Evolutionary conservation across 1,140 invertebrate species (phyloP).

Genomic region (Aphidius gifuensis): DNA sequence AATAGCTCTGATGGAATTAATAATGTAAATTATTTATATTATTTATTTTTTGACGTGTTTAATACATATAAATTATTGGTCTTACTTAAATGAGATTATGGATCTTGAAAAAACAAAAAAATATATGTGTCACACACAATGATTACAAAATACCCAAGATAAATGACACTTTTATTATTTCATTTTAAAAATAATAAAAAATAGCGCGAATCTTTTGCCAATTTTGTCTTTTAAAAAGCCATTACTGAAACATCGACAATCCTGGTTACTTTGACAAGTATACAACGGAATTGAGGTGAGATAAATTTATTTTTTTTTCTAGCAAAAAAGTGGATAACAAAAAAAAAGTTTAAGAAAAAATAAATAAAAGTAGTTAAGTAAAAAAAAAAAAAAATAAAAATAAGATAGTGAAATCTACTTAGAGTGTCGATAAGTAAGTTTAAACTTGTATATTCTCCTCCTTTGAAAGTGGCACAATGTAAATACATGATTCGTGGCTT

Average conservation of each 20-base stretch:
- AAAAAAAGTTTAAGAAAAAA: too few species aligned
- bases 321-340: too few species aligned
- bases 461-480: constrained; percentile 16
- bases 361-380: too few species aligned
- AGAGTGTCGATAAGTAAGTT: constrained; percentile 13
- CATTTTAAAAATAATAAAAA: too few species aligned
- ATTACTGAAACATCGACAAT: constrained; percentile 3
- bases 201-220: not conserved
- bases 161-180: constrained; percentile 11
- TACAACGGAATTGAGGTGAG: not conserved
- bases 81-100: too few species aligned
- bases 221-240: not conserved
- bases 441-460: constrained; percentile 6
- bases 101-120: too few species aligned
- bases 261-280: not conserved
- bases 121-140: not conserved
- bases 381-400: constrained; percentile 1
- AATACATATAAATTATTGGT: not conserved
- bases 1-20: not conserved
- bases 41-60: not conserved
- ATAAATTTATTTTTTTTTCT: too few species aligned
- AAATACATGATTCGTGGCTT: constrained; percentile 10
- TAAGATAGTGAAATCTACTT: constrained; percentile 5
- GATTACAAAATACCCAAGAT: constrained; percentile 19
- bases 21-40: too few species aligned